Conservation (phyloP, 2,113 vertebrate genomes). For the Forbesichthys agassizii region DNA sequence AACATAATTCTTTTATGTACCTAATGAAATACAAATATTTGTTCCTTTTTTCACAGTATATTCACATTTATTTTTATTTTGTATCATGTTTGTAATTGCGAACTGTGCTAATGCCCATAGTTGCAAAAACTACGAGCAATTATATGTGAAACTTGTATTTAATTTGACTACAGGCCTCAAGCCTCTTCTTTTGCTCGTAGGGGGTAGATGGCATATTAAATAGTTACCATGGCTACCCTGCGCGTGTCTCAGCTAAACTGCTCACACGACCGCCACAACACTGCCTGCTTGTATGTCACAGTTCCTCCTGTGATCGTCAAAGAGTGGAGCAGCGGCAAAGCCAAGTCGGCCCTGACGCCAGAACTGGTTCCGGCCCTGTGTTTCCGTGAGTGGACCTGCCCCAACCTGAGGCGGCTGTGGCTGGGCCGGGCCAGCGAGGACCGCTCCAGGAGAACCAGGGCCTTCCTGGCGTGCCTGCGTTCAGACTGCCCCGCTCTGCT, state of each 20-base stretch:
- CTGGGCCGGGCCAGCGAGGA: constrained; percentile 90
- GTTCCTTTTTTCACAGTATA: background rate
- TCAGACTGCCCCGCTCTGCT: constrained; percentile 90
- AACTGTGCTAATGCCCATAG: too few species aligned
- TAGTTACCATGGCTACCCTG: too few species aligned
- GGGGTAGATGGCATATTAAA: too few species aligned
- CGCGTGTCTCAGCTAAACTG: background rate
- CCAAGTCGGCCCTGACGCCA: constrained; percentile 89
- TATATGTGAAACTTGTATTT: too few species aligned
- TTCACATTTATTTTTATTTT: background rate
- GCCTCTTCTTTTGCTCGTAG: too few species aligned
- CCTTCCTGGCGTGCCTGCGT: constrained; percentile 90
- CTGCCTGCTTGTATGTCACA: constrained; percentile 54
- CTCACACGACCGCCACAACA: background rate
- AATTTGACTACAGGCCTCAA: too few species aligned
- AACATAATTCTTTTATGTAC: background rate
- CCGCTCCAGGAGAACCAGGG: constrained; percentile 88
- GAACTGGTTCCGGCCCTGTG: constrained; percentile 89
- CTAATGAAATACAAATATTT: background rate
- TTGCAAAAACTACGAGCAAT: too few species aligned
- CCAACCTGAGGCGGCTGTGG: constrained; percentile 89
- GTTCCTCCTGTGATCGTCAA: constrained; percentile 91
- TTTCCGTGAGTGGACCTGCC: constrained; percentile 93
- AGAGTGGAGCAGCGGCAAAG: constrained; percentile 91
- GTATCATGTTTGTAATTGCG: too few species aligned